Base-by-base conservation (phyloP, 2,797 vertebrate genomes). In the Neosilurus hyrtlii region DNA sequence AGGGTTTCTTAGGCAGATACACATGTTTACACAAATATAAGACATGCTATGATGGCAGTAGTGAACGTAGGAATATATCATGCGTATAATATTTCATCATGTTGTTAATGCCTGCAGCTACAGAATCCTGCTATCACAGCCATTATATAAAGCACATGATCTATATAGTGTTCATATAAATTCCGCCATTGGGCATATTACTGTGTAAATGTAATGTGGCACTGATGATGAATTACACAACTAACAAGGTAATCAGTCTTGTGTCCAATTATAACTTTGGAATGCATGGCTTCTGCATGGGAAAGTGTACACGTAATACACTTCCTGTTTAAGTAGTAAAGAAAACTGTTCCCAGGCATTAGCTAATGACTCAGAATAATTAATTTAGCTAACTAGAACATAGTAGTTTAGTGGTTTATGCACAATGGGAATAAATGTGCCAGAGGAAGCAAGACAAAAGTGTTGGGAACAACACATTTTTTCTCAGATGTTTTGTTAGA, bases 71-170 rank as follows among this genome's bases (percentile, higher is more conserved):
- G 11, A 51, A n/a, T 24, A 73, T 56, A 56, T 56, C 1, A 4
- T 30, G 16, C 22, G 18, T 59, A 62, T 77, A 62, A 77, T 24
- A 49, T 8, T 49, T 26, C 71, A 83, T 65, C 70, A 56, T 24
- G 68, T 70, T 15, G 30, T 72, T 51, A 72, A 73, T 73, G 82
- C 84, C 80, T 86, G 76, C 72, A 83, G 84, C 84, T 78, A 80
- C 74, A 73, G 73, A 30, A 80, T 7, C 63, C 79, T 87, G 59
- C 81, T 81, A 78, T 73, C 63, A 73, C 61, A 79, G 54, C 82
- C 67, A 78, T 80, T 72, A 67, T n/a, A 43, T 43, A 43, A 73
- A 59, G 63, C 71, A 72, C 20, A 75, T 20, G 43, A 15, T 77
- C 57, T 77, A 16, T 62, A 9, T 24, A 62, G 14, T 62, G 22